Base-by-base conservation (phyloP, 2,797 vertebrate genomes). In the Semotilus atromaculatus region DNA sequence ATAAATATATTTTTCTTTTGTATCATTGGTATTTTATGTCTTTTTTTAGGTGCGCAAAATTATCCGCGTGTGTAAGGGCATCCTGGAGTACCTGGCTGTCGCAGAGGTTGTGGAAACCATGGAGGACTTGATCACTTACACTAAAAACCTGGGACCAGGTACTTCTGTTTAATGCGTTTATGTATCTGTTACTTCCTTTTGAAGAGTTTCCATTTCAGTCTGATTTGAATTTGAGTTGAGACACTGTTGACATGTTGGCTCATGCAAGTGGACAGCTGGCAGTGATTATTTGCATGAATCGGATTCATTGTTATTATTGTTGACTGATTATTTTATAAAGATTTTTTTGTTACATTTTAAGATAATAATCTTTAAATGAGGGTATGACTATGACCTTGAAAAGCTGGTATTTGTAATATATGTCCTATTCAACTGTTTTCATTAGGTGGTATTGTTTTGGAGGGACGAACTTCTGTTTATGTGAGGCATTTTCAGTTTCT, bases 91-190 rank as follows among this genome's bases (percentile, higher is more conserved):
- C 90, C 95, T 99, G 91, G 95, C 97, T 1, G 98, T 99, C 87
- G 97, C 98, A 0, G 98, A 99, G 88, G 98, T 99, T 86, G 98
- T 99, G 87, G 98, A 99, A 91, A 98, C 96, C 73, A 99, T 99
- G 98, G 98, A 99, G 93, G 98, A 99, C 92, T 95, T 99, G 93
- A 96, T 99, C 92, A 99, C 98, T n/a, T 99, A 99, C 89, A 99
- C 98, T 31, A 99, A 99, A 94, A 99, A 99, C 91, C 94, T 99
- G 80, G 98, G 98, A 83, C 98, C 98, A 96, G 98, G 98, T 99
- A 73, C 74, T 73, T 74, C 23, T 80, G 29, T 48, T 31, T 29
- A 73, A 73, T 43, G 14, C 16, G 66, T 66, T 48, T 23, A 19
- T 43, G 26, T 14, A 18, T 51, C 1, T 78, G 23, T 29, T 36